phyloP scores from a whole-genome alignment of 2,113 vertebrate genomes.

The Dryoscopus gambensis region DNA sequence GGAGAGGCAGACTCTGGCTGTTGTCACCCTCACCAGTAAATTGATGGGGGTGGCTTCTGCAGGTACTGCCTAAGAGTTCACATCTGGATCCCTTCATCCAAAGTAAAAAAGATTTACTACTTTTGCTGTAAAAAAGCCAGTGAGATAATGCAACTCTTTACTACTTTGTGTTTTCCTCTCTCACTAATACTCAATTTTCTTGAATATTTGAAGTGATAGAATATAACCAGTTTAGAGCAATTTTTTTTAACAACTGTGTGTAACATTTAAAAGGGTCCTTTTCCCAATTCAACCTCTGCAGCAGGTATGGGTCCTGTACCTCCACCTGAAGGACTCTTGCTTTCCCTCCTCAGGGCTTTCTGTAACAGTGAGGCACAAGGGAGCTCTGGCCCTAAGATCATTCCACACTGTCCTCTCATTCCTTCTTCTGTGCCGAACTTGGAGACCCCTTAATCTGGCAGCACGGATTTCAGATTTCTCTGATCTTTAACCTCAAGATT shows the following conservation, averaged over 20 bases:
- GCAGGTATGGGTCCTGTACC: neutral
- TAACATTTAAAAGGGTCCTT: neutral
- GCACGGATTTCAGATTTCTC: neutral
- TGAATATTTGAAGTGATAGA: neutral
- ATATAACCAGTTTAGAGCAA: neutral
- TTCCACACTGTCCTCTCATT: neutral
- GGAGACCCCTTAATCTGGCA: neutral
- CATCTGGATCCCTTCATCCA: neutral
- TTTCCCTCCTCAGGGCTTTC: neutral
- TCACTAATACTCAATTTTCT: neutral
- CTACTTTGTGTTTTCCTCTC: neutral
- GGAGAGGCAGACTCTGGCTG: neutral
- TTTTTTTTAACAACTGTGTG: neutral
- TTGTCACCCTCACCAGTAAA: neutral
- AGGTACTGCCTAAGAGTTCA: neutral
- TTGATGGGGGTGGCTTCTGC: neutral
- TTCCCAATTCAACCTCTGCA: neutral
- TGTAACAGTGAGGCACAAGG: rapidly evolving
- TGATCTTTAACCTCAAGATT: neutral
- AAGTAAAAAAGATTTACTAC: neutral
- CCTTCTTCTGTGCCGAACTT: neutral
- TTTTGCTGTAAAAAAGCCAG: neutral
- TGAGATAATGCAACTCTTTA: neutral
- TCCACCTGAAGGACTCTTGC: neutral
- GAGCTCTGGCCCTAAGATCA: neutral